phyloP scores from a whole-genome alignment of 2,888 invertebrate species.

The Cerceris ruficornis region DNA sequence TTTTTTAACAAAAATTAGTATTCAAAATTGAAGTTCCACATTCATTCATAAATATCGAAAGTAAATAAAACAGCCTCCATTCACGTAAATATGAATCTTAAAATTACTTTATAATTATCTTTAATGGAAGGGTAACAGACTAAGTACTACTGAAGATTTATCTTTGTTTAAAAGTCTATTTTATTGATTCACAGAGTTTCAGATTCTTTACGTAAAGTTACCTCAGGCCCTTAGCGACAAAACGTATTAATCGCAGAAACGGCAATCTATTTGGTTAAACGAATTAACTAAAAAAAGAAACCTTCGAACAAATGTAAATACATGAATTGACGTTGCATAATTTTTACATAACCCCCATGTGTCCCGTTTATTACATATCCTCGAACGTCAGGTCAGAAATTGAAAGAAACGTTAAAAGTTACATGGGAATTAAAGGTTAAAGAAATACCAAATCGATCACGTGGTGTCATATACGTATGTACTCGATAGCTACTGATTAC shows the following conservation, averaged over 20 bases:
- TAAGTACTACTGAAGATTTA: background rate
- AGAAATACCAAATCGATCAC: conserved; percentile 47
- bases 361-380: background rate
- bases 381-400: conserved; percentile 6
- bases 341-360: background rate
- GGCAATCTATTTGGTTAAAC: too few species aligned
- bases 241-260: background rate
- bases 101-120: background rate
- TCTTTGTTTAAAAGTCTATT: background rate
- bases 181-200: background rate
- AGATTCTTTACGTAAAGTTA: background rate
- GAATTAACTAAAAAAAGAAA: too few species aligned
- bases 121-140: background rate
- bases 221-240: background rate
- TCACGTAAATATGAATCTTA: background rate
- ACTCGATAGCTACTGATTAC: conserved; percentile 33
- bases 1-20: background rate
- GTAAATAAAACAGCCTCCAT: background rate
- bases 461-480: conserved; percentile 35
- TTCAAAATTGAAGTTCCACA: background rate
- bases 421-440: conserved; percentile 41
- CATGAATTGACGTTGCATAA: too few species aligned
- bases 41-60: background rate
- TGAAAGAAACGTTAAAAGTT: conserved; percentile 35
- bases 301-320: too few species aligned